Evolutionary conservation across 2,888 invertebrate species (phyloP).

Genomic region (Mycalesis mineus): DNA sequence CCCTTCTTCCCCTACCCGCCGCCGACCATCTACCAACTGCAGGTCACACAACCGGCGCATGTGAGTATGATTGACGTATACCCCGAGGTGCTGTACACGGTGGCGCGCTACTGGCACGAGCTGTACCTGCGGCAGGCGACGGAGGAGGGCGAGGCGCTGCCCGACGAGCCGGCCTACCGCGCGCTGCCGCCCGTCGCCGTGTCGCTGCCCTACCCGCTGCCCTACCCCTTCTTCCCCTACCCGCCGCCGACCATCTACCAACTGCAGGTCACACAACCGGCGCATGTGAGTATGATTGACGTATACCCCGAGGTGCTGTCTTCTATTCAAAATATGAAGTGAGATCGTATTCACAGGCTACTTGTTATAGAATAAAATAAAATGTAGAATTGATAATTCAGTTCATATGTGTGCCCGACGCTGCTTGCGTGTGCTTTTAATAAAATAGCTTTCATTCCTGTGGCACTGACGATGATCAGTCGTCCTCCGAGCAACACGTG

Average conservation of each 20-base stretch:
- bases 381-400: too few relatives aligned
- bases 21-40: constrained; percentile 62
- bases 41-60: constrained; percentile 41
- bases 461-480: too few relatives aligned
- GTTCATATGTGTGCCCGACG: too few relatives aligned
- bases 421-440: too few relatives aligned
- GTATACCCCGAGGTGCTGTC: constrained; percentile 98
- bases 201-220: constrained; percentile 66
- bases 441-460: too few relatives aligned
- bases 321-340: too few relatives aligned
- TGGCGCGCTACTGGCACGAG: constrained; percentile 98
- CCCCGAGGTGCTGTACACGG: constrained; percentile 98
- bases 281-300: constrained; percentile 66
- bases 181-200: constrained; percentile 67
- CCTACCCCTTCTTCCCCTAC: constrained; percentile 82
- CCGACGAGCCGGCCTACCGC: constrained; percentile 62
- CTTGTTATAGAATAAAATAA: too few relatives aligned
- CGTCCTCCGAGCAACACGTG: too few relatives aligned
- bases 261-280: constrained; percentile 49
- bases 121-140: constrained; percentile 88
- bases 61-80: constrained; percentile 85
- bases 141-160: constrained; percentile 75
- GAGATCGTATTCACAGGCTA: too few relatives aligned
- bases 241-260: constrained; percentile 58
- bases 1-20: constrained; percentile 78